These are phyloP conservation scores for Pterois miles DNA, from an alignment of 2,797 vertebrate genomes.

Conservation along the genomic window DNA sequence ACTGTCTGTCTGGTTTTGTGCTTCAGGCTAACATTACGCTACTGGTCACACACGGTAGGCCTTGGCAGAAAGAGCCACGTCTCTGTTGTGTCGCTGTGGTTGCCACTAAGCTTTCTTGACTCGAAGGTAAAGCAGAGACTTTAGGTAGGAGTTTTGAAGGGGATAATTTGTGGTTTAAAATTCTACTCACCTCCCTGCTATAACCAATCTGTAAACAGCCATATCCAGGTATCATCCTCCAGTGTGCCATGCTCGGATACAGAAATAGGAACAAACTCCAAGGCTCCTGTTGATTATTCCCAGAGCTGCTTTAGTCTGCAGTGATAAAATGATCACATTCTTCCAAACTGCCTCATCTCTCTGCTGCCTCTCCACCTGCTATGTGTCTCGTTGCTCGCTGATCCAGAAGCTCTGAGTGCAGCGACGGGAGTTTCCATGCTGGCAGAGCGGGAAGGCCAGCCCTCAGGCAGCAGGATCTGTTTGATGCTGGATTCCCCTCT, in stretches of 20 bases:
- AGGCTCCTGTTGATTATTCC: constrained; percentile 44
- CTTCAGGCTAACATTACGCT: constrained; percentile 38
- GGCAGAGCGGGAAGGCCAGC: constrained; percentile 59
- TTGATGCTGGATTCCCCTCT: constrained; percentile 59
- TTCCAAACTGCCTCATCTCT: constrained; percentile 46
- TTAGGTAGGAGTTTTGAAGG: constrained; percentile 34
- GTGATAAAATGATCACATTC: constrained; percentile 54
- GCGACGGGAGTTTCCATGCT: constrained; percentile 54
- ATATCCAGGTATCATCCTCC: constrained; percentile 31
- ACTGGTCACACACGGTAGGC: constrained; percentile 24
- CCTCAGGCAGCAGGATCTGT: constrained; percentile 60
- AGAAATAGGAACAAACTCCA: constrained; percentile 34
- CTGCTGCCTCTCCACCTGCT: constrained; percentile 51
- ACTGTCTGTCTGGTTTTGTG: constrained; percentile 9
- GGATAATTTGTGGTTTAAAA: constrained; percentile 38
- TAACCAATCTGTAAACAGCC: constrained; percentile 43
- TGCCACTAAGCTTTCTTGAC: constrained; percentile 27
- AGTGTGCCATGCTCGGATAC: not conserved
- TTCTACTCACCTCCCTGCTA: constrained; percentile 30
- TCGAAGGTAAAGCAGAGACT: constrained; percentile 8
- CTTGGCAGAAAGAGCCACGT: constrained; percentile 18
- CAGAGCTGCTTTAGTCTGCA: constrained; percentile 39
- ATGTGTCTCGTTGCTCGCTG: constrained; percentile 45
- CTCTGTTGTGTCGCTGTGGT: constrained; percentile 39
- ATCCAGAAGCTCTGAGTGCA: constrained; percentile 55